Percentiles rank a stretch among this genome's conserved stretches.
Evolutionary conservation across 2,113 vertebrate species (phyloP).

Genomic region (Zosterops japonicus): DNA sequence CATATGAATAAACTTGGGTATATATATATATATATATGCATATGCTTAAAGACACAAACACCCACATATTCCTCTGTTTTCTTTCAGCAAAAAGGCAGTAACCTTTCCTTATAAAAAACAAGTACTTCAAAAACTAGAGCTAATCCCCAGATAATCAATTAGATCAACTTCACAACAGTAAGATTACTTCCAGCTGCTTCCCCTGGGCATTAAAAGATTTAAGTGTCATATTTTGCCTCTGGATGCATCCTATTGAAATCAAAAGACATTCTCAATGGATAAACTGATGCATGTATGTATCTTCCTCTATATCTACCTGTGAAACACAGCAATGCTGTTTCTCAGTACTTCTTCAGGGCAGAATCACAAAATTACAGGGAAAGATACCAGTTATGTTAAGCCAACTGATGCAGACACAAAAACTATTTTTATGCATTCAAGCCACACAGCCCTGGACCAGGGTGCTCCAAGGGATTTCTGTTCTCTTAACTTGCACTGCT

Average conservation of each 20-base stretch:
- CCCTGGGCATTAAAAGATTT: not conserved
- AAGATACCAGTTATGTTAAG: not conserved
- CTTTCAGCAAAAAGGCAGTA: not conserved
- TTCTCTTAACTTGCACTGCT: not conserved
- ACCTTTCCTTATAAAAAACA: not conserved
- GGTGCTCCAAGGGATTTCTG: accelerated
- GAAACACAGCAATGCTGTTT: not conserved
- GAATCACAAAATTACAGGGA: not conserved
- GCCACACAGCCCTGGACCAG: not conserved
- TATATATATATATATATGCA: too few species aligned
- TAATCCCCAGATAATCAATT: not conserved
- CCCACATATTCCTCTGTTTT: not conserved
- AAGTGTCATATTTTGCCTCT: not conserved
- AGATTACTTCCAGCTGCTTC: not conserved
- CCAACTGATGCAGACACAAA: not conserved
- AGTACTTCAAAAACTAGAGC: not conserved
- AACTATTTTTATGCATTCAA: accelerated
- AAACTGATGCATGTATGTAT: not conserved
- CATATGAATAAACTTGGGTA: not conserved
- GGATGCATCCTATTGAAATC: not conserved
- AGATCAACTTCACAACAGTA: not conserved
- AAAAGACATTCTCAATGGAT: not conserved
- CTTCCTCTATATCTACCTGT: too few species aligned
- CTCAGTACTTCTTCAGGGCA: not conserved
- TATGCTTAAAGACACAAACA: not conserved